Evolutionary conservation across 2,888 invertebrate species (phyloP), one percentile per base, ranked within the genome.

Genomic region (Cephonodes hylas): DNA sequence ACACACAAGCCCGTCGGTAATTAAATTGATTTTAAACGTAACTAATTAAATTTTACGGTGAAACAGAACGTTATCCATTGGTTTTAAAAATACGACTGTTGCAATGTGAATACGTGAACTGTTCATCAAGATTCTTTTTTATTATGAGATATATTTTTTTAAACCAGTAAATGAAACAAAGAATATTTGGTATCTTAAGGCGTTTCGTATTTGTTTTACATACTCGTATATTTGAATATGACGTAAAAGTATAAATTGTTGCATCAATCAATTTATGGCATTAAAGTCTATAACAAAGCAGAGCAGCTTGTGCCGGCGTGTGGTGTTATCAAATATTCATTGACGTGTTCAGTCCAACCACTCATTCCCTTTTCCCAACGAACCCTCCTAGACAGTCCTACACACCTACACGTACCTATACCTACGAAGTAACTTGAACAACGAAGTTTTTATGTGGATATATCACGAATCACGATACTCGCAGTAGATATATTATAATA

Each of bases 271-370:
- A 3, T 20, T 18, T 44, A 6, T 3, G 5, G 13, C 23, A 38
- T 38, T n/a, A 38, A 10, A 8, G n/a, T 46, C 23, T 46, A 23
- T 23, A 46, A 46, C 45, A 23, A 46, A 53, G 25, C 53, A 31
- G 18, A 8, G 18, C 31, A 10, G 18, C 18, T 5, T 34, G 22
- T 31, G 31, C n/a, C 20, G 8, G 34, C 25, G 10, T 25, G 63
- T 61, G 65, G 62, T 65, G 53, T 59, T 64, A 72, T 74, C 66
- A 73, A 75, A 75, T 70, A 75, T 74, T 74, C 68, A 72, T 70
- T 46, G 66, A 57, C 60, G 66, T 66, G 62, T 72, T 67, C 70
- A 71, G 60, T 66, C 61, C 44, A 64, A 59, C 56, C 48, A 59
- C 65, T 34, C 61, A 58, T 63, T 63, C 48, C 60, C 58, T 62